Percentiles rank a stretch among this genome's conserved stretches.
phyloP scores from a whole-genome alignment of 2,888 invertebrate genomes.

The Synergus gifuensis region DNA sequence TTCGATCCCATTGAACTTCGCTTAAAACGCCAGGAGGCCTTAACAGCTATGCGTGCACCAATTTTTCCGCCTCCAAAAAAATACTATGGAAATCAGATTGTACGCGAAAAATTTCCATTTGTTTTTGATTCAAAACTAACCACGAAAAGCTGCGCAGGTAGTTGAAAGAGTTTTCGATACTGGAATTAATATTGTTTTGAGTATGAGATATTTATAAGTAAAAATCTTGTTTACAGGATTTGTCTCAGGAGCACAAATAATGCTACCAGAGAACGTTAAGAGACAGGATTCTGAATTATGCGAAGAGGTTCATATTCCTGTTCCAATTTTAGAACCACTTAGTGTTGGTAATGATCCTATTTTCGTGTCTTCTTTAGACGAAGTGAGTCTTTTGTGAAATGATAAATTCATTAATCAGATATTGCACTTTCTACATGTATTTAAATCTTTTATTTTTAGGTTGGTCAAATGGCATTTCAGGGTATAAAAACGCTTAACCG shows the following conservation, averaged over 20 bases:
- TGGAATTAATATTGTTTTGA: not conserved
- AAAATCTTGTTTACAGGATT: slow-evolving; percentile 80
- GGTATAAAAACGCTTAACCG: slow-evolving; percentile 92
- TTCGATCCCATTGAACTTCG: slow-evolving; percentile 80
- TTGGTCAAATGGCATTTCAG: slow-evolving; percentile 93
- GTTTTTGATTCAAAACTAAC: slow-evolving; percentile 91
- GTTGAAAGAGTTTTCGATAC: slow-evolving; percentile 43
- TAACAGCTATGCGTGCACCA: slow-evolving; percentile 79
- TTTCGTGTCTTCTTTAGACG: slow-evolving; percentile 82
- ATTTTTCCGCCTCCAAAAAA: slow-evolving; percentile 76
- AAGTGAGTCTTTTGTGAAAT: slow-evolving; percentile 76
- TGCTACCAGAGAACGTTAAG: slow-evolving; percentile 88
- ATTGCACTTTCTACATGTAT: slow-evolving; percentile 23
- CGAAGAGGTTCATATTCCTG: slow-evolving; percentile 93
- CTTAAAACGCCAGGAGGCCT: slow-evolving; percentile 78
- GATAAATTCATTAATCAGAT: slow-evolving; percentile 23
- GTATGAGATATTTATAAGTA: slow-evolving; percentile 50
- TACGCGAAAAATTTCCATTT: slow-evolving; percentile 86
- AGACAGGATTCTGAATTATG: slow-evolving; percentile 86
- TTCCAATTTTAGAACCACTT: slow-evolving; percentile 81
- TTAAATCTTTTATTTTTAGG: slow-evolving; percentile 78
- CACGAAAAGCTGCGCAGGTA: slow-evolving; percentile 84
- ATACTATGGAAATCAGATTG: slow-evolving; percentile 69
- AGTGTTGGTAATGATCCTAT: slow-evolving; percentile 83
- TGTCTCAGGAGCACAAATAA: slow-evolving; percentile 87